phyloP scores from a whole-genome alignment of 2,888 invertebrate genomes.

The Neoaliturus tenellus region DNA sequence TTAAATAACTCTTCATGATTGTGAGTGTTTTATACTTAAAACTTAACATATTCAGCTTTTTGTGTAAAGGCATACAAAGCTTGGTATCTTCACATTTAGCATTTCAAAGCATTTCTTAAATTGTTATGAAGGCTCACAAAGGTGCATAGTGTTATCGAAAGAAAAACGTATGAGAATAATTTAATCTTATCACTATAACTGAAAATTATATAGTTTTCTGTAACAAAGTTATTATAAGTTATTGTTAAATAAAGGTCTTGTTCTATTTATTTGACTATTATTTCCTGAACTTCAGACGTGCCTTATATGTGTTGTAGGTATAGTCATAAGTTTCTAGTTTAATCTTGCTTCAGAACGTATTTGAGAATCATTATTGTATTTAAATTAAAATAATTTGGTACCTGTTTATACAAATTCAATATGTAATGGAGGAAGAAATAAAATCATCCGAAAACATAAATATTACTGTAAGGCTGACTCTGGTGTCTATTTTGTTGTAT shows the following conservation, averaged over 20 bases:
- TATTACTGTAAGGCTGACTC: too few relatives aligned
- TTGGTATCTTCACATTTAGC: background rate
- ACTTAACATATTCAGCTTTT: background rate
- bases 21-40: constrained; percentile 21
- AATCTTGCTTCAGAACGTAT: too few relatives aligned
- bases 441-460: too few relatives aligned
- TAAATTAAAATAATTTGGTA: too few relatives aligned
- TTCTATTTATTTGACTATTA: constrained; percentile 38
- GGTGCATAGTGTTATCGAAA: background rate
- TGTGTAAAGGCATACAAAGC: background rate
- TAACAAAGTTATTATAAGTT: constrained; percentile 38
- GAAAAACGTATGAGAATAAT: background rate
- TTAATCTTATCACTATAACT: constrained; percentile 22
- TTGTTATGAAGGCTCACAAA: background rate
- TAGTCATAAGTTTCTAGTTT: too few relatives aligned
- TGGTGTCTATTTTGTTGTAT: too few relatives aligned
- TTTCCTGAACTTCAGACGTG: too few relatives aligned
- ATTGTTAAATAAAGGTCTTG: constrained; percentile 50
- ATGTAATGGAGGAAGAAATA: too few relatives aligned
- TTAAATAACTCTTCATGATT: background rate
- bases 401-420: too few relatives aligned
- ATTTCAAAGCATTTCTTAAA: background rate
- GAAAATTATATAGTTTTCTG: constrained; percentile 38
- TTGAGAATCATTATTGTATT: too few relatives aligned
- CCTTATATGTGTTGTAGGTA: too few relatives aligned